Conservation (phyloP, 2,888 invertebrate species). For the Acrobasis repandana region DNA sequence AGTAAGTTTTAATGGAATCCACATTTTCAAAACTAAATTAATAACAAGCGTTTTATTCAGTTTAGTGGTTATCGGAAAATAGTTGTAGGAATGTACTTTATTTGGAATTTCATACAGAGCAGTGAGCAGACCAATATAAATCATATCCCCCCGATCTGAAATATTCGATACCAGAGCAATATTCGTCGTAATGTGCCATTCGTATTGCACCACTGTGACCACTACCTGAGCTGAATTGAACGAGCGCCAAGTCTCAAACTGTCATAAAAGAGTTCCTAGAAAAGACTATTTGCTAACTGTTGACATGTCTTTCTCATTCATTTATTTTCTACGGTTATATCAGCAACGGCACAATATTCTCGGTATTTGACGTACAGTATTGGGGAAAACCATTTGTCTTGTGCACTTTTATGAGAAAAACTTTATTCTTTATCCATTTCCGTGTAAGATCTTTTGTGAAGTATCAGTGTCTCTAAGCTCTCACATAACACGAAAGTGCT, state of each 20-base stretch:
- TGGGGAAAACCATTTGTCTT: slow-evolving; percentile 3
- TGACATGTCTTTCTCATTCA: slow-evolving; percentile 1
- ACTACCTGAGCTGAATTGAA: slow-evolving; percentile 7
- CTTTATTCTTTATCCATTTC: slow-evolving; percentile 17
- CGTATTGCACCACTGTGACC: slow-evolving; percentile 24
- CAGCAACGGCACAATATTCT: not conserved
- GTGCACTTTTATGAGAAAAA: slow-evolving; percentile 6
- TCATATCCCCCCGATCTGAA: slow-evolving; percentile 36
- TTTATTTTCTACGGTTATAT: slow-evolving; percentile 2
- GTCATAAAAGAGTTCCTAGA: slow-evolving; percentile 11
- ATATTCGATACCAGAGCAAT: slow-evolving; percentile 46
- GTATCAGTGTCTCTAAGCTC: slow-evolving; percentile 20
- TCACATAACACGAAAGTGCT: slow-evolving; percentile 15
- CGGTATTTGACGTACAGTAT: no score
- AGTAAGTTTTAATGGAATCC: slow-evolving; percentile 42
- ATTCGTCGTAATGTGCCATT: slow-evolving; percentile 39
- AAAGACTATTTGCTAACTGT: slow-evolving; percentile 3
- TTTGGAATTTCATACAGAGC: slow-evolving; percentile 5
- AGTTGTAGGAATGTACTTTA: not conserved
- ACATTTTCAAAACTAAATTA: slow-evolving; percentile 18
- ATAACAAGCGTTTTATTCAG: not conserved
- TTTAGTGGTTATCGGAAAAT: not conserved
- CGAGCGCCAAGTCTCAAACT: slow-evolving; percentile 10
- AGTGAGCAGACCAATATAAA: slow-evolving; percentile 24
- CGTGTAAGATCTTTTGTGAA: slow-evolving; percentile 1